A percentile compares a stretch with the other conserved stretches of the same genome.
Evolutionary conservation across 2,113 vertebrate genomes (phyloP).

Genomic region (Otus sunia): DNA sequence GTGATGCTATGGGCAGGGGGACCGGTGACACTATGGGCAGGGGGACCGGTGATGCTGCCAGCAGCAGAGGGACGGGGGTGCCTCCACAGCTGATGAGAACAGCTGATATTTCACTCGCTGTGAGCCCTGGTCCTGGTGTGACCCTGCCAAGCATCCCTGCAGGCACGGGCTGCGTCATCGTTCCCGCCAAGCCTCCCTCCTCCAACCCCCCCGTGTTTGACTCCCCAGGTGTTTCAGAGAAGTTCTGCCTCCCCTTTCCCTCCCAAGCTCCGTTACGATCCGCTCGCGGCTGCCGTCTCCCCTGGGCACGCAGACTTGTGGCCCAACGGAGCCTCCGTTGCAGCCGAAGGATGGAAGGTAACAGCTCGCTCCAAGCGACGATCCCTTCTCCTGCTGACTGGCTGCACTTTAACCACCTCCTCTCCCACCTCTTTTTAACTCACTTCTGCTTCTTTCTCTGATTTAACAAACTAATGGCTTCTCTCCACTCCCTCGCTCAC

Average conservation of each 20-base stretch:
- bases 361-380: constrained; percentile 54
- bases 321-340: constrained; percentile 69
- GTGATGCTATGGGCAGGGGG: background rate
- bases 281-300: constrained; percentile 64
- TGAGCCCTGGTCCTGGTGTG: background rate
- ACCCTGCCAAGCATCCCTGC: background rate
- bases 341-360: constrained; percentile 83
- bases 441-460: constrained; percentile 32
- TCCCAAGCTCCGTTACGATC: constrained; percentile 70
- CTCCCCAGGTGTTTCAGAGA: constrained; percentile 89
- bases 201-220: constrained; percentile 70
- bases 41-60: accelerated
- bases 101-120: accelerated
- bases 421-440: constrained; percentile 23
- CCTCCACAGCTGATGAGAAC: accelerated
- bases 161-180: accelerated
- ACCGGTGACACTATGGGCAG: background rate
- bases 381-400: background rate
- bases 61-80: background rate
- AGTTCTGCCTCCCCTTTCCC: constrained; percentile 74
- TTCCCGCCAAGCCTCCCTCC: background rate
- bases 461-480: constrained; percentile 48
- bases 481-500: background rate
- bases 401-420: constrained; percentile 52
- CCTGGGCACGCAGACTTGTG: constrained; percentile 70